phyloP scores from a whole-genome alignment of 2,113 vertebrate species.

The Meles meles region DNA sequence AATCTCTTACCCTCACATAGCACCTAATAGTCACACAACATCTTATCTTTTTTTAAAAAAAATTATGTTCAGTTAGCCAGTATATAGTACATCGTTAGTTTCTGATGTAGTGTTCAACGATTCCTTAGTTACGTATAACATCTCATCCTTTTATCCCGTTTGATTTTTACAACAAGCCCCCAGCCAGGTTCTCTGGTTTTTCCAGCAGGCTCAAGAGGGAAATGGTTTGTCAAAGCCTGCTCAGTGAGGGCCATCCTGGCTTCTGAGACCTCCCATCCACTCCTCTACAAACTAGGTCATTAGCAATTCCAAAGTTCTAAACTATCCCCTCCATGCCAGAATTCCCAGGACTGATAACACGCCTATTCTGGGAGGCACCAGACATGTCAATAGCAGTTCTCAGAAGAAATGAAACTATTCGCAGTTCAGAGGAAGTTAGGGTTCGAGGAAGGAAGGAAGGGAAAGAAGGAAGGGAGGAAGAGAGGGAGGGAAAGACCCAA shows the following conservation, averaged over 20 bases:
- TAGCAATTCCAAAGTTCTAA: neutral
- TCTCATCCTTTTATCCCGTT: neutral
- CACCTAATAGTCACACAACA: neutral
- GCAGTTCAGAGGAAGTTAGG: neutral
- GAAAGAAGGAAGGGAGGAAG: fast-evolving
- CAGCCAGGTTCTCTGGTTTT: neutral
- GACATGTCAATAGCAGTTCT: neutral
- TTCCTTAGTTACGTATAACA: neutral
- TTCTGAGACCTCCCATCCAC: neutral
- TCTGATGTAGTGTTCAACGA: neutral
- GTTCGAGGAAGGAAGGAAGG: neutral
- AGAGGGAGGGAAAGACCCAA: neutral
- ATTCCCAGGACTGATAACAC: neutral
- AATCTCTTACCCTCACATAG: neutral
- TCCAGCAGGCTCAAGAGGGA: neutral
- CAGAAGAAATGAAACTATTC: neutral
- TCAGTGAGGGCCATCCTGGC: neutral
- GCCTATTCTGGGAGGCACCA: neutral
- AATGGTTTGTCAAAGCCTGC: neutral
- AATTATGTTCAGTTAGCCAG: neutral
- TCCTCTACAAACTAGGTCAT: neutral
- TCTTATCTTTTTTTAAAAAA: neutral
- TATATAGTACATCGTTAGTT: neutral
- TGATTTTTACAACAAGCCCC: neutral
- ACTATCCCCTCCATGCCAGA: neutral